A percentile compares a stretch with the other conserved stretches of the same genome.
Evolutionary conservation across 2,113 vertebrate species (phyloP).

Genomic region (Siniperca knerii): DNA sequence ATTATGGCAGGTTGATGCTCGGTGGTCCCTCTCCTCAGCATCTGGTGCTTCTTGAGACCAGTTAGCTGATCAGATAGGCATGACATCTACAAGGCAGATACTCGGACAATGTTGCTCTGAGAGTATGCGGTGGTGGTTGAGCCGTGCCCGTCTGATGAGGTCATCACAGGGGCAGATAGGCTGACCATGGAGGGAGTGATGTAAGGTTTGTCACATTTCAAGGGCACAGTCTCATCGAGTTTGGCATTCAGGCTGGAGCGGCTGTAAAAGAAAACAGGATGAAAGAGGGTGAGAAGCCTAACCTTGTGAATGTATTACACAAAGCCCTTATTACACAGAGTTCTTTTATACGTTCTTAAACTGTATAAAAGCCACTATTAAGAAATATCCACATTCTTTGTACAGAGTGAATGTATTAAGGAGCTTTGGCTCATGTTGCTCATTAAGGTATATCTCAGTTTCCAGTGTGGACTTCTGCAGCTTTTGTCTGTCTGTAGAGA

Average conservation of each 20-base stretch:
- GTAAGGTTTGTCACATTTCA: slow-evolving; percentile 96
- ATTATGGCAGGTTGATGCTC: slow-evolving; percentile 84
- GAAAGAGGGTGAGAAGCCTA: slow-evolving; percentile 37
- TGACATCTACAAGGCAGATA: slow-evolving; percentile 95
- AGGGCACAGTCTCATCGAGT: slow-evolving; percentile 92
- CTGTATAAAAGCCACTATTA: not conserved
- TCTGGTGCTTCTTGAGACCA: slow-evolving; percentile 69
- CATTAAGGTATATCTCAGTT: not conserved
- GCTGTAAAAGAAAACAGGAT: slow-evolving; percentile 78
- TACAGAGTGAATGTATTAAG: not conserved
- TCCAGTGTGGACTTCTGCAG: not conserved
- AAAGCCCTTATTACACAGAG: slow-evolving; percentile 11
- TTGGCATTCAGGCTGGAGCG: slow-evolving; percentile 98
- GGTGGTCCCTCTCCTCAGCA: slow-evolving; percentile 79
- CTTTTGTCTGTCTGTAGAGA: slow-evolving; percentile 1
- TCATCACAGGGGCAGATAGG: slow-evolving; percentile 92
- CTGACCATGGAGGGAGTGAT: slow-evolving; percentile 97
- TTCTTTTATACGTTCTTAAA: not conserved
- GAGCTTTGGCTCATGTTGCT: not conserved
- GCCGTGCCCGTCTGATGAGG: slow-evolving; percentile 90
- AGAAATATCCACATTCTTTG: not conserved
- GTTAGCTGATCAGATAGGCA: slow-evolving; percentile 66
- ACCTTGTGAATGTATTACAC: slow-evolving; percentile 43
- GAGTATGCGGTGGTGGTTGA: slow-evolving; percentile 91
- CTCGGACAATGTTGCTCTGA: slow-evolving; percentile 97